phyloP scores from a whole-genome alignment of 2,797 vertebrate species.

The Dendrocincla fuliginosa region DNA sequence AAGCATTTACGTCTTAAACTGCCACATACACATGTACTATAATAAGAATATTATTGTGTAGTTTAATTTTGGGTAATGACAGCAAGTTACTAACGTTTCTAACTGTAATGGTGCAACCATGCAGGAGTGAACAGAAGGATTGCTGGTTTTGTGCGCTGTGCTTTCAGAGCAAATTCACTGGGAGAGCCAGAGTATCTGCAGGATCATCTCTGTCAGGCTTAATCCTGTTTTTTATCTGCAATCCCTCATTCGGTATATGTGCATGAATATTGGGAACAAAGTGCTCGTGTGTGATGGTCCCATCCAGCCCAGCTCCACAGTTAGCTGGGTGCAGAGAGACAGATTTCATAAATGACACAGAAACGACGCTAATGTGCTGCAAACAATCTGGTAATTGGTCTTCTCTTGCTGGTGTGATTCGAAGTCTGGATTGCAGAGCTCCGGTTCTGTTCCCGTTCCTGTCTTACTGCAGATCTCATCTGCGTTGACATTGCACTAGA shows the following conservation, averaged over 20 bases:
- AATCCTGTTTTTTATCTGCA: neutral
- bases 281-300: neutral
- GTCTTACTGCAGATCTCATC: neutral
- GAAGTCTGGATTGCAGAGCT: neutral
- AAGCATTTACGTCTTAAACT: neutral
- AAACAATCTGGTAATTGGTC: neutral
- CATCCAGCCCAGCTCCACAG: neutral
- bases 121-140: neutral
- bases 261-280: neutral
- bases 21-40: neutral
- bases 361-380: neutral
- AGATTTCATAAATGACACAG: neutral
- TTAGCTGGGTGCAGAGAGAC: neutral
- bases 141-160: neutral
- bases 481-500: accelerated
- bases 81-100: neutral
- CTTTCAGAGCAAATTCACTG: neutral
- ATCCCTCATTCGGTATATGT: neutral
- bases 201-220: neutral
- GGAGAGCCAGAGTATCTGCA: neutral
- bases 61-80: neutral
- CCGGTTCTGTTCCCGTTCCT: accelerated
- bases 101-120: neutral
- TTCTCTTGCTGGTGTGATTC: neutral
- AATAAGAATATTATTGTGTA: neutral